Percentiles rank a stretch among this genome's conserved stretches.
Evolutionary conservation across 2,888 invertebrate species (phyloP).

Genomic region (Plebejus melissa): DNA sequence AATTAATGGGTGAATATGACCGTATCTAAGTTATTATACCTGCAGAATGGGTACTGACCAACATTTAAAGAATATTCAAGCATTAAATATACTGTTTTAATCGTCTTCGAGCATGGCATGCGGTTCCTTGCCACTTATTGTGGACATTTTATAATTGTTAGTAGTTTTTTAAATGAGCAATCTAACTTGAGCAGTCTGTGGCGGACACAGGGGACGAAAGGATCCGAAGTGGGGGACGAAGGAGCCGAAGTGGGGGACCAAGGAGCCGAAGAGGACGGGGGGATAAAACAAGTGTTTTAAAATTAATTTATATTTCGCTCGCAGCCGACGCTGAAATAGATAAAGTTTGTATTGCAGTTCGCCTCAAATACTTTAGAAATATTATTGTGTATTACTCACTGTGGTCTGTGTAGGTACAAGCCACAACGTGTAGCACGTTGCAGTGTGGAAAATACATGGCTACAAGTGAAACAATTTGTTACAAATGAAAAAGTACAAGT

Average conservation of each 20-base stretch:
- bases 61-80: too few relatives aligned
- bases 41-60: too few relatives aligned
- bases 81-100: background rate
- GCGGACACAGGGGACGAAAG: background rate
- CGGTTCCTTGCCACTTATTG: background rate
- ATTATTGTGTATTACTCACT: background rate
- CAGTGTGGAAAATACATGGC: background rate
- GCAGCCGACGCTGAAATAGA: conserved; percentile 16
- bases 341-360: conserved; percentile 6
- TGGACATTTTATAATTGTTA: background rate
- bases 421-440: background rate
- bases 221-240: background rate
- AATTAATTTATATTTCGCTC: conserved; percentile 20
- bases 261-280: background rate
- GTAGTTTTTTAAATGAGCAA: conserved; percentile 8
- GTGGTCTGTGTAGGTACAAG: background rate
- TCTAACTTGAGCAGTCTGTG: background rate
- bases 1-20: too few relatives aligned
- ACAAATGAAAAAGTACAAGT: background rate
- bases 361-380: conserved; percentile 5
- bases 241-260: background rate
- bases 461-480: background rate
- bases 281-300: conserved; percentile 13
- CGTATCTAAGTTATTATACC: too few relatives aligned
- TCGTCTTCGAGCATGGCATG: background rate